Evolutionary conservation across 2,888 invertebrate genomes (phyloP).

Genomic region (Pseudococcus jackbeardsleyi): DNA sequence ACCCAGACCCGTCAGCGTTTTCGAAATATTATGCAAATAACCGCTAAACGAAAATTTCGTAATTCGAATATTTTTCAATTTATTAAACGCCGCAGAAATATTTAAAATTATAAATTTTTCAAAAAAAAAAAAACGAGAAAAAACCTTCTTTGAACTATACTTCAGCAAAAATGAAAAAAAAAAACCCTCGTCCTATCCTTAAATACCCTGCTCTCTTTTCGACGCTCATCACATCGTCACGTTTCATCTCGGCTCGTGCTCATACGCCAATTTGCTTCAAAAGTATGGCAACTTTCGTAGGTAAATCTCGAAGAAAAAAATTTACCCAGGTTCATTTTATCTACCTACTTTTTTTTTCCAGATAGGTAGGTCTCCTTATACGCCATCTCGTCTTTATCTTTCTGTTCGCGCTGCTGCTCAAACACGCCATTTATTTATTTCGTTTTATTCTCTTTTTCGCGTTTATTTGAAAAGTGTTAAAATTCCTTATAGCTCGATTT

Average conservation of each 20-base stretch:
- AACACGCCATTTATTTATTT: slow-evolving; percentile 48
- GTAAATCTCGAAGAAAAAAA: slow-evolving; percentile 27
- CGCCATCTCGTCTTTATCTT: background rate
- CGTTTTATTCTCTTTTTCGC: slow-evolving; percentile 18
- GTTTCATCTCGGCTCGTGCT: background rate
- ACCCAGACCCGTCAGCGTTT: slow-evolving; percentile 42
- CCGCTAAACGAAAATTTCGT: slow-evolving; percentile 39
- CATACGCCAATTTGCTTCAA: slow-evolving; percentile 7
- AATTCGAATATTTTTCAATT: slow-evolving; percentile 55
- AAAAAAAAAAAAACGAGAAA: background rate
- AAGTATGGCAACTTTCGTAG: background rate
- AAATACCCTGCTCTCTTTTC: background rate
- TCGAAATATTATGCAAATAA: slow-evolving; percentile 43
- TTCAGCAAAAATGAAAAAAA: background rate
- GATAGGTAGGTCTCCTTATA: background rate
- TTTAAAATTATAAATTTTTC: slow-evolving; percentile 37
- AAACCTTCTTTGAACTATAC: slow-evolving; percentile 3
- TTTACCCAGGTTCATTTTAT: slow-evolving; percentile 31
- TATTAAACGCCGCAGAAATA: slow-evolving; percentile 24
- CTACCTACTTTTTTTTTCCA: background rate
- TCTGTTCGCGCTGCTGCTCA: background rate
- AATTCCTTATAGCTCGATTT: slow-evolving; percentile 54
- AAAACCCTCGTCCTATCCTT: background rate
- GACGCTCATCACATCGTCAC: slow-evolving; percentile 10
- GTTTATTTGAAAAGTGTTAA: slow-evolving; percentile 40